Conservation (phyloP, 2,113 vertebrate genomes). For the Prietella phreatophila region DNA sequence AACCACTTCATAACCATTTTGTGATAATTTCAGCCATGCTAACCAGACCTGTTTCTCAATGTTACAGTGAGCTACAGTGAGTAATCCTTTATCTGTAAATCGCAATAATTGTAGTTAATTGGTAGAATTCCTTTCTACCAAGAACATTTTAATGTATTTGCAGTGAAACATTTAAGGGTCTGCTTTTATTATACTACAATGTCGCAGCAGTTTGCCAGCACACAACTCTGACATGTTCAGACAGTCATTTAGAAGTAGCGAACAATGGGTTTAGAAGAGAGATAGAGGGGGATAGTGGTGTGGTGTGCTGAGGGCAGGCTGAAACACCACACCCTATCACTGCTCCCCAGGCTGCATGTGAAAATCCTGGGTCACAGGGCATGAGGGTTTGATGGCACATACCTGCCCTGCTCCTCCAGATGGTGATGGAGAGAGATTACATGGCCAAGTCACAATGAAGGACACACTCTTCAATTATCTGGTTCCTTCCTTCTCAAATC, state of each 20-base stretch:
- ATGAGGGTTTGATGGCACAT: constrained; percentile 1
- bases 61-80: background rate
- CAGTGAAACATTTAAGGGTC: background rate
- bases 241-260: background rate
- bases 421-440: constrained; percentile 10
- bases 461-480: background rate
- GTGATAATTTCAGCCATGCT: background rate
- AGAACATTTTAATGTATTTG: background rate
- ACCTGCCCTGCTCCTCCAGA: constrained; percentile 21
- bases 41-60: background rate
- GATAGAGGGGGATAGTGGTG: background rate
- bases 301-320: constrained; percentile 12
- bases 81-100: background rate
- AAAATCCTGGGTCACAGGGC: constrained; percentile 15
- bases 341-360: background rate
- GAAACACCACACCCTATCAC: background rate
- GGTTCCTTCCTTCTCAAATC: background rate
- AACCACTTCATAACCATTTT: background rate
- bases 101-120: background rate
- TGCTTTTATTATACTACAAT: background rate
- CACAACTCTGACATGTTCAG: background rate
- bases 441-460: background rate
- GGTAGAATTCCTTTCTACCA: background rate
- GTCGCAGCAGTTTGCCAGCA: background rate
- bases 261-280: constrained; percentile 10